Evolutionary conservation across 2,113 vertebrate species (phyloP), one percentile per base, ranked within the genome.

Genomic region (Brachirus orientalis): DNA sequence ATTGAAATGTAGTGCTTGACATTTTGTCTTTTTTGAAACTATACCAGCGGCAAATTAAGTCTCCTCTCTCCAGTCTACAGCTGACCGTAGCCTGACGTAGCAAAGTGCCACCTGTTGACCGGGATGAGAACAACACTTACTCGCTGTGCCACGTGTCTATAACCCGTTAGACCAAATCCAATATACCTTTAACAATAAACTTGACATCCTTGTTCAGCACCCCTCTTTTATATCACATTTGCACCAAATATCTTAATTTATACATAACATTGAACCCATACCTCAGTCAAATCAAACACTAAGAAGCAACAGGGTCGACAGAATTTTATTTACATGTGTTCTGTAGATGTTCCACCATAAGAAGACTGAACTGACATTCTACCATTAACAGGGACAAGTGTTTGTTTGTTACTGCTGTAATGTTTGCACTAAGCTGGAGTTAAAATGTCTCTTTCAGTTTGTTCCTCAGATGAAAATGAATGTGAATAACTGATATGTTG

Each of bases 251-350:
- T 6, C 28, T 28, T 28, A 3, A 28, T 28, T 28, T 28, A 28
- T 28, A 28, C 22, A 28, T 28, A 28, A 6, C 2, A 1, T 28
- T 28, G 28, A 20, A 38, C 17, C 10, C 11, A 17, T 1, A 11
- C 0, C 10, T 7, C 13, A 7, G 47, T 0, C 8, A 41, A 63
- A 78, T 41, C 17, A 67, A 72, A 71, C 40, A 68, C 38, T 9
- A 65, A 19, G 35, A 79, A 43, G 7, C 41, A 11, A 38, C 43
- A 56, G 77, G 56, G 71, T 86, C 55, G 37, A 78, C 72, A 88
- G 66, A 33, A 81, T 71, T 94, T 94, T 93, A 93, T 93, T 93
- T 86, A 91, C 88, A 92, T 53, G 77, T 79, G 85, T 89, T 91
- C 63, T 76, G 71, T 13, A 61, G 73, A 69, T 69, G 44, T 63